Evolutionary conservation across 92 coral and sea anemone species (phyloP).

Genomic region (Zoanthus gigantus): DNA sequence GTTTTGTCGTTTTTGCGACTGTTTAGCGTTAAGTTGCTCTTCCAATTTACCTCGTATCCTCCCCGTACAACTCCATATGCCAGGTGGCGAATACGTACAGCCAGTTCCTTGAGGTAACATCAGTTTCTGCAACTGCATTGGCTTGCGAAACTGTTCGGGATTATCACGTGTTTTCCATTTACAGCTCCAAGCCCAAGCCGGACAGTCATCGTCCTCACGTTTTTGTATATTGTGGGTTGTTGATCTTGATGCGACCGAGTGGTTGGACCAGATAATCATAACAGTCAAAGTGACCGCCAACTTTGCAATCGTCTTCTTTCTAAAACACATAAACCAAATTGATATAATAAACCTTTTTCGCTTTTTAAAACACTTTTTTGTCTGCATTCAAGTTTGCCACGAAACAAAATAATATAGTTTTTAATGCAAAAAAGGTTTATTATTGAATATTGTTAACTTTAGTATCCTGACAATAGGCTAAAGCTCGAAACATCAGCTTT

Average conservation of each 20-base stretch:
- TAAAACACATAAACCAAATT: background rate
- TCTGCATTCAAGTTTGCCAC: too few species aligned
- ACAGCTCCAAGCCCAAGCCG: background rate
- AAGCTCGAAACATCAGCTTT: too few species aligned
- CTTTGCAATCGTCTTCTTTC: background rate
- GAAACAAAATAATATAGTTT: too few species aligned
- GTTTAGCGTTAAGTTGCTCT: background rate
- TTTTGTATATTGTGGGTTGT: background rate
- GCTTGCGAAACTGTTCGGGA: background rate
- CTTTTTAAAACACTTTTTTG: too few species aligned
- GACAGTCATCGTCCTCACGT: background rate
- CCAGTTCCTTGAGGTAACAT: background rate
- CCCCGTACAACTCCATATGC: background rate
- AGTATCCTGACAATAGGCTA: too few species aligned
- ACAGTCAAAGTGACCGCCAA: background rate
- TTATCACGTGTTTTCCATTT: background rate
- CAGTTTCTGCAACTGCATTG: background rate
- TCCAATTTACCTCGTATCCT: background rate
- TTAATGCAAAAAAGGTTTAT: too few species aligned
- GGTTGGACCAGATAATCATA: background rate
- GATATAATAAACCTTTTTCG: too few species aligned
- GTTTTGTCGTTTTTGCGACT: background rate
- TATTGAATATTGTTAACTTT: too few species aligned
- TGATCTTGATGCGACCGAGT: background rate
- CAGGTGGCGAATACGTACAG: background rate